Percentiles rank a stretch among this genome's conserved stretches.
Evolutionary conservation across 2,888 invertebrate genomes (phyloP).

Genomic region (Tachina fera): DNA sequence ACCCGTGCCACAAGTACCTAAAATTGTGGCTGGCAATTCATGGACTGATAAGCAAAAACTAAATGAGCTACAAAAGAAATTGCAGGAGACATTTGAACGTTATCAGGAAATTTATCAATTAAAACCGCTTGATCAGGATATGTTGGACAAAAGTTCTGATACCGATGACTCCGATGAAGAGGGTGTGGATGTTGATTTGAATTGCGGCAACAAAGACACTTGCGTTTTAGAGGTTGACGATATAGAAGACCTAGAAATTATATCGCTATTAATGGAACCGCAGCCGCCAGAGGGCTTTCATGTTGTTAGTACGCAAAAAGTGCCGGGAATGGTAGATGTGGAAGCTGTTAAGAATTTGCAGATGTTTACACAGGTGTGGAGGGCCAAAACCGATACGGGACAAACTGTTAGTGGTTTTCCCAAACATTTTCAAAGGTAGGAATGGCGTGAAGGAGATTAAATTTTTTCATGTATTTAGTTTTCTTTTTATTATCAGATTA

Average conservation of each 20-base stretch:
- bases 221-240: conserved; percentile 93
- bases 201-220: conserved; percentile 90
- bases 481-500: conserved; percentile 77
- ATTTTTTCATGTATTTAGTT: not conserved
- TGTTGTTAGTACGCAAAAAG: conserved; percentile 90
- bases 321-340: conserved; percentile 88
- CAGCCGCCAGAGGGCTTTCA: conserved; percentile 90
- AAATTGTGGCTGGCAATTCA: conserved; percentile 87
- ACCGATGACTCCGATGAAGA: conserved; percentile 88
- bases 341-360: conserved; percentile 89
- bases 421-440: conserved; percentile 84
- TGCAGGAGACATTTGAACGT: conserved; percentile 88
- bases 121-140: conserved; percentile 83
- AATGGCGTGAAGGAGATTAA: not conserved
- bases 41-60: conserved; percentile 87
- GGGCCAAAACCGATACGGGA: conserved; percentile 85
- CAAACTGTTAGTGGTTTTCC: conserved; percentile 84
- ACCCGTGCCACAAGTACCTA: conserved; percentile 89
- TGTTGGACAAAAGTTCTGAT: conserved; percentile 82
- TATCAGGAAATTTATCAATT: conserved; percentile 89
- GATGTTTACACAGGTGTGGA: conserved; percentile 93
- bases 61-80: conserved; percentile 87
- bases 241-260: conserved; percentile 90
- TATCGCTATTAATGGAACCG: conserved; percentile 89
- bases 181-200: conserved; percentile 87